Evolutionary conservation across 2,888 invertebrate genomes (phyloP), one percentile per base, ranked within the genome.

Genomic region (Ichneumon xanthorius): DNA sequence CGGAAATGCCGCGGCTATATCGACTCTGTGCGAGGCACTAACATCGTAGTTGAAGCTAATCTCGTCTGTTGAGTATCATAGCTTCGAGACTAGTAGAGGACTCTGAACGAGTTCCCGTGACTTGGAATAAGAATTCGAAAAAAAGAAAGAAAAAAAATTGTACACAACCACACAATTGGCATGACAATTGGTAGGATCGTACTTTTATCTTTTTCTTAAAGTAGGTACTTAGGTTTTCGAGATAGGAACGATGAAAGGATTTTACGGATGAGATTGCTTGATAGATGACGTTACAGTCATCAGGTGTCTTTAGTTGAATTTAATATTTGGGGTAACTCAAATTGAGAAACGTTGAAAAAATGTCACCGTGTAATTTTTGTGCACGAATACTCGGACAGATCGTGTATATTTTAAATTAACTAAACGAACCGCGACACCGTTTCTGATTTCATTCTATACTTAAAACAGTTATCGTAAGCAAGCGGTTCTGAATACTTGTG

Each of bases 1-100:
- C 82, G 82, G 82, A 83, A 83, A 68, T 83, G 61, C 73, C 73
- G 26, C 53, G 16, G 55, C 40, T 73, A 73, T 83, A 72, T 78
- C 78, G 77, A 50, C 22, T 58, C 14, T 11, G 58, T 58, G 58
- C 19, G 26, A 58, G 30, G 55, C 68, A 26, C 48, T 40, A 40
- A 67, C 53, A 50, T 53, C 81, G 75, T 61, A 61, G 58, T 33
- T 72, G 19, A 75, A 75, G 30, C 58, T 76, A 76, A 73, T 80
- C 78, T 83, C 75, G 40, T 75, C 63, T 79, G 63, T 67, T 75
- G 55, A 33, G 33, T 61, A 67, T 77, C 67, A 19, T 79, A 70
- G 55, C 80, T 80, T 22, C 50, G 37, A 70, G 75, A 70, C 70
- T 70, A 37, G 50, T 9, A 7, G 30, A 37, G 33, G 53, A 72